phyloP scores from a whole-genome alignment of 2,113 vertebrate species.

The Salvator merianae region DNA sequence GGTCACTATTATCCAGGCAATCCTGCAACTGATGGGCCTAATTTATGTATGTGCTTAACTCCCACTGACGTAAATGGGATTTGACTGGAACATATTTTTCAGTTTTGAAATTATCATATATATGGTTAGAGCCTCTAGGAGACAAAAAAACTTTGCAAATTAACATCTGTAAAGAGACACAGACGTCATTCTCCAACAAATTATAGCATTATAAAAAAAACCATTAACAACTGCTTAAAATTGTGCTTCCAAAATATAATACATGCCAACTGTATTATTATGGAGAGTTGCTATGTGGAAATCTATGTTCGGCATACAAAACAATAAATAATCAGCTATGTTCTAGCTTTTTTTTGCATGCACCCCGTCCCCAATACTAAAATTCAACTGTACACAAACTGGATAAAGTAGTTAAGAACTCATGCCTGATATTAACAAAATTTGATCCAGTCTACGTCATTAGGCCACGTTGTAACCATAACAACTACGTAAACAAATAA shows the following conservation, averaged over 20 bases:
- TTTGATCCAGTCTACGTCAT: conserved; percentile 43
- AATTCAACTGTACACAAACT: conserved; percentile 43
- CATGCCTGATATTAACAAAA: conserved; percentile 43
- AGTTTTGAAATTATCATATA: background rate
- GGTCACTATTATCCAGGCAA: background rate
- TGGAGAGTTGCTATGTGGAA: conserved; percentile 33
- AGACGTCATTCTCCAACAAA: background rate
- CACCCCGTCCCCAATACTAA: conserved; percentile 29
- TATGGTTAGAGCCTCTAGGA: background rate
- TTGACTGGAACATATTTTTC: background rate
- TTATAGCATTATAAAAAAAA: background rate
- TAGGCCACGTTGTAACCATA: conserved; percentile 54
- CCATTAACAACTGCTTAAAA: background rate
- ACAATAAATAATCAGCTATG: conserved; percentile 36
- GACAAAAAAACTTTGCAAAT: background rate
- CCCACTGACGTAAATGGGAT: background rate
- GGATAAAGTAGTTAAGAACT: conserved; percentile 38
- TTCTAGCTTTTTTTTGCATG: conserved; percentile 67
- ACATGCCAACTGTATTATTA: conserved; percentile 20
- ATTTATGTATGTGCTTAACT: background rate
- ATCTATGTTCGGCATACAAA: conserved; percentile 39
- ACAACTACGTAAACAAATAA: conserved; percentile 73
- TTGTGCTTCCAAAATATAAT: background rate
- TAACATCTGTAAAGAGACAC: background rate
- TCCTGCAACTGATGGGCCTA: background rate